A percentile compares a stretch with the other conserved stretches of the same genome.
Conservation (phyloP, 2,888 invertebrate genomes). For the Theodoxus fluviatilis region DNA sequence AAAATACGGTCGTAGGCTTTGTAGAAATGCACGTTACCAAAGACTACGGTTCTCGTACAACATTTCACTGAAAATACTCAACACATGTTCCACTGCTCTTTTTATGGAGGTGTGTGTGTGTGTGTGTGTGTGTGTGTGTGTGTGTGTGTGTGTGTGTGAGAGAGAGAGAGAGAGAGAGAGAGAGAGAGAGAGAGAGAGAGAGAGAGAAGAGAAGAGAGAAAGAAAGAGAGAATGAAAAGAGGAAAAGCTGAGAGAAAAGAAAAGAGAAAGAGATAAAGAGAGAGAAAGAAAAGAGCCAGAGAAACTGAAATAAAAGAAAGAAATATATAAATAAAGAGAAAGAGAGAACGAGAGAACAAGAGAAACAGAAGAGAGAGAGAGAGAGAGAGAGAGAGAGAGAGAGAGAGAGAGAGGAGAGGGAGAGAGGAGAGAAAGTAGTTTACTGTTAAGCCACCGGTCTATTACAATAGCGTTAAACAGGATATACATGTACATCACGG, state of each 20-base stretch:
- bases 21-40: too few relatives aligned
- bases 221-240: neutral
- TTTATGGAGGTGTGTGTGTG: neutral
- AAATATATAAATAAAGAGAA: neutral
- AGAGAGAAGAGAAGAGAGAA: neutral
- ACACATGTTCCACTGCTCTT: too few relatives aligned
- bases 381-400: neutral
- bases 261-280: neutral
- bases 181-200: neutral
- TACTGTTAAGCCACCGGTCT: too few relatives aligned
- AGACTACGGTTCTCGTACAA: too few relatives aligned
- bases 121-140: slow-evolving; percentile 6
- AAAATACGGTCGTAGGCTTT: too few relatives aligned
- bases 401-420: neutral
- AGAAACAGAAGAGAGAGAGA: neutral
- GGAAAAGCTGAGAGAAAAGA: slow-evolving; percentile 11
- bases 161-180: slow-evolving; percentile 21
- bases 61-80: too few relatives aligned
- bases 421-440: neutral
- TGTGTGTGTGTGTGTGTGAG: slow-evolving; percentile 18
- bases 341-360: neutral
- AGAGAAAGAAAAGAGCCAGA: neutral
- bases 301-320: neutral
- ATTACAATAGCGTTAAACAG: too few relatives aligned
- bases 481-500: too few relatives aligned